Conservation (phyloP, 1,140 invertebrate genomes). For the Acromyrmex charruanus region DNA sequence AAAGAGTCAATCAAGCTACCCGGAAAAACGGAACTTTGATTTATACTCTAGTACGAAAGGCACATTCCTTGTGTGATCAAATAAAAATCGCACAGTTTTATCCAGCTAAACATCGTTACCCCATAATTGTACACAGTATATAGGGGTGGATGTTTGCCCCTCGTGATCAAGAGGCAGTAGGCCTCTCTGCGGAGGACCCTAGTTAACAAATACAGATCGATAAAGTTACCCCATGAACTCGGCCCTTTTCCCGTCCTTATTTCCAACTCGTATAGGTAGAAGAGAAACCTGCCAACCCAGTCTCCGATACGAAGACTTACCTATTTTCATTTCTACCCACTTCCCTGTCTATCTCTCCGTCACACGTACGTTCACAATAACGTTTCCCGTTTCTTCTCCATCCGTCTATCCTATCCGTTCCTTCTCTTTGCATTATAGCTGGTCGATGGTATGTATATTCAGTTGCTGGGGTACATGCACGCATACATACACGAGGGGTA, state of each 20-base stretch:
- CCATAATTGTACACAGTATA: background rate
- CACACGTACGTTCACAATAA: conserved; percentile 23
- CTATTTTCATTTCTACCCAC: conserved; percentile 44
- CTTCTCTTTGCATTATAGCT: conserved; percentile 24
- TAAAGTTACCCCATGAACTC: conserved; percentile 34
- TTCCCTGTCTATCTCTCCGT: background rate
- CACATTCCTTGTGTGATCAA: background rate
- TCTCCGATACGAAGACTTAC: conserved; percentile 20
- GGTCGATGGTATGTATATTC: conserved; percentile 43
- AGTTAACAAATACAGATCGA: conserved; percentile 55
- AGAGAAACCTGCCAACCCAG: background rate
- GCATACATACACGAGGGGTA: background rate
- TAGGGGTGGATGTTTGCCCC: background rate
- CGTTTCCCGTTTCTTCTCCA: background rate
- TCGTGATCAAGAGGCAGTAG: conserved; percentile 40
- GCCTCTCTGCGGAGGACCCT: conserved; percentile 26
- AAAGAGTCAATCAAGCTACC: background rate
- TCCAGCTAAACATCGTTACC: conserved; percentile 11
- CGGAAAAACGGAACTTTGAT: background rate
- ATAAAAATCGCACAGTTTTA: conserved; percentile 23
- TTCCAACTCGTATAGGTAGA: conserved; percentile 11
- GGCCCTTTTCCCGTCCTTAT: conserved; percentile 28
- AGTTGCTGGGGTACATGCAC: background rate
- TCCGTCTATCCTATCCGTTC: background rate
- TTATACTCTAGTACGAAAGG: background rate